phyloP scores from a whole-genome alignment of 2,888 invertebrate genomes.

The Dynastes tityus region DNA sequence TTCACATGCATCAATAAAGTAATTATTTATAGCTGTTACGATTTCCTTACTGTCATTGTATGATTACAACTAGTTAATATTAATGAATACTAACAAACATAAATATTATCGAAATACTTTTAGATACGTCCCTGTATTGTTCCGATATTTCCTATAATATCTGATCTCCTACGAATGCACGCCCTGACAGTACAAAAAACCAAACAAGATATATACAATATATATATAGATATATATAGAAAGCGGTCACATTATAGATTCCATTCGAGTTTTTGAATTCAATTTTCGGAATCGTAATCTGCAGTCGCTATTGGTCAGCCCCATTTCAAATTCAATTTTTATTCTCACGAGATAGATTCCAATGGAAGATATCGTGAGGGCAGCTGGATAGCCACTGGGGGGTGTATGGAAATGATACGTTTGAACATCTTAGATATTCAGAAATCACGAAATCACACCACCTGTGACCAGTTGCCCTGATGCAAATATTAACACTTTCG shows the following conservation, averaged over 20 bases:
- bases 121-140: slow-evolving; percentile 35
- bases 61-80: too few species aligned
- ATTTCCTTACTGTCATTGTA: too few species aligned
- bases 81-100: neutral
- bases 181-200: slow-evolving; percentile 62
- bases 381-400: slow-evolving; percentile 64
- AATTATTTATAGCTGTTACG: too few species aligned
- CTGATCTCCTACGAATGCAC: slow-evolving; percentile 55
- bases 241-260: slow-evolving; percentile 69
- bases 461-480: slow-evolving; percentile 66
- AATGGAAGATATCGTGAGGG: slow-evolving; percentile 62
- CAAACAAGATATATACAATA: slow-evolving; percentile 63
- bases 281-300: slow-evolving; percentile 71
- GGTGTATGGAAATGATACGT: slow-evolving; percentile 68
- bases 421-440: slow-evolving; percentile 67
- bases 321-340: slow-evolving; percentile 71
- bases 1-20: too few species aligned
- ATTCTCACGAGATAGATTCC: slow-evolving; percentile 68
- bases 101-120: neutral
- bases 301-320: slow-evolving; percentile 70
- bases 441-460: slow-evolving; percentile 68
- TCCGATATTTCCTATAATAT: slow-evolving; percentile 33
- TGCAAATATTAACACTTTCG: slow-evolving; percentile 68
- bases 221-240: slow-evolving; percentile 59
- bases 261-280: slow-evolving; percentile 72